Percentiles rank a stretch among this genome's conserved stretches.
Conservation (phyloP, 2,797 vertebrate species). For the Cichlasoma orientale region DNA sequence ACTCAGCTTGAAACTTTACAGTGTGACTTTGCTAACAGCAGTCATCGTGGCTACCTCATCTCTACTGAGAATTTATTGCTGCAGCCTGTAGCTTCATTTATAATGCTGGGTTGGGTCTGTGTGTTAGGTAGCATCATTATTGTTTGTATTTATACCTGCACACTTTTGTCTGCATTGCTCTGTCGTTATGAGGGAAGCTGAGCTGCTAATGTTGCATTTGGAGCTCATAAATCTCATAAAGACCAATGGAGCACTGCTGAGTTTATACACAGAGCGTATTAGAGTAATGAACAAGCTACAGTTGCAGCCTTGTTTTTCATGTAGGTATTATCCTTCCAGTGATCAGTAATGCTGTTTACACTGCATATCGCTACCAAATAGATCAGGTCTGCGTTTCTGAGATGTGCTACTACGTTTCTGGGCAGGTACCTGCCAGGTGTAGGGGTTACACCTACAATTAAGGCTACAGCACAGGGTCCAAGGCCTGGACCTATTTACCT, state of each 20-base stretch:
- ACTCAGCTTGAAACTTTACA: neutral
- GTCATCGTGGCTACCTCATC: neutral
- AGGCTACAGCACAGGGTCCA: too few species aligned
- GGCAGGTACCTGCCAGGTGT: neutral
- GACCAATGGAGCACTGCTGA: neutral
- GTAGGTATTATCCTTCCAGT: neutral
- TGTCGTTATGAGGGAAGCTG: neutral
- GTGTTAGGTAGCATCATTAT: fast-evolving
- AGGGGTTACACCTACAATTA: neutral
- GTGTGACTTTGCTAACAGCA: neutral
- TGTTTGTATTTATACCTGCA: neutral
- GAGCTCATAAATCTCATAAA: neutral
- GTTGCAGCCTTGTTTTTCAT: neutral
- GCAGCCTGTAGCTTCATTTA: neutral
- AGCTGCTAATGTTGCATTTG: neutral
- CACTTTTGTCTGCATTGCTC: neutral
- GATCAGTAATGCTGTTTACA: neutral
- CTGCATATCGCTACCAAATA: neutral
- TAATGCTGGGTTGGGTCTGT: neutral
- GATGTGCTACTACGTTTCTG: neutral
- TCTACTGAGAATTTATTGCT: neutral
- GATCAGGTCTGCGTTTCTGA: neutral
- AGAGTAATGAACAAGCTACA: neutral
- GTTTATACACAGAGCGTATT: neutral
- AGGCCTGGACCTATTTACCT: too few species aligned